Evolutionary conservation across 1,140 invertebrate genomes (phyloP), one percentile per base, ranked within the genome.

Genomic region (Zophobas morio): DNA sequence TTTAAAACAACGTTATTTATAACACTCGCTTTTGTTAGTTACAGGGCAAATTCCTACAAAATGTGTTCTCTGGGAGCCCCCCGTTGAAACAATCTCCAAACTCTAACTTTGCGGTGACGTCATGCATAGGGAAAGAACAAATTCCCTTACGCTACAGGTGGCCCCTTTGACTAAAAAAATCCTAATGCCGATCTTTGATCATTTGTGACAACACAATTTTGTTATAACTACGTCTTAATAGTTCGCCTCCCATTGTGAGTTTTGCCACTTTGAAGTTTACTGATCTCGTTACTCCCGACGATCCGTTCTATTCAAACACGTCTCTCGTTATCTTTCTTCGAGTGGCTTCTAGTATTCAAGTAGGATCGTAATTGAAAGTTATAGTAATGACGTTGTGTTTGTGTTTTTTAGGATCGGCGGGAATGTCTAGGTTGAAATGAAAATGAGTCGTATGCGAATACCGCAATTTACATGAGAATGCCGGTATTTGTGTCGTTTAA

Each of bases 261-360:
- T 60, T 37, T 60, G 56, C n/a, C 3, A 46, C 35, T 60, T 60
- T 60, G 33, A 60, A 60, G 34, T 60, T 40, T 66, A 8, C 8
- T n/a, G 8, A 46, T 42, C 39, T 66, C 37, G 35, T 33, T 35
- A 34, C 32, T 20, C 8, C 8, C 32, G 54, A 51, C 49, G 20
- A 20, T 20, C 20, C 20, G 20, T 20, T 51, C 40, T 66, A 66
- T 66, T 66, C 60, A 66, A 42, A 66, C 6, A 34, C 57, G n/a
- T 51, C 20, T 63, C 35, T 2, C 57, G 39, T 63, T 40, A 40
- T 42, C 40, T 66, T 36, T 36, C 6, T 40, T 40, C 40, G 32
- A 66, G 42, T 66, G 60, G 42, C 32, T 66, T 66, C 35, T 6
- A 63, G 40, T 40, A 63, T 63, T 34, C 1, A 36, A 39, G 8